Base-by-base conservation (phyloP, 2,113 vertebrate genomes). In the Hucho hucho region DNA sequence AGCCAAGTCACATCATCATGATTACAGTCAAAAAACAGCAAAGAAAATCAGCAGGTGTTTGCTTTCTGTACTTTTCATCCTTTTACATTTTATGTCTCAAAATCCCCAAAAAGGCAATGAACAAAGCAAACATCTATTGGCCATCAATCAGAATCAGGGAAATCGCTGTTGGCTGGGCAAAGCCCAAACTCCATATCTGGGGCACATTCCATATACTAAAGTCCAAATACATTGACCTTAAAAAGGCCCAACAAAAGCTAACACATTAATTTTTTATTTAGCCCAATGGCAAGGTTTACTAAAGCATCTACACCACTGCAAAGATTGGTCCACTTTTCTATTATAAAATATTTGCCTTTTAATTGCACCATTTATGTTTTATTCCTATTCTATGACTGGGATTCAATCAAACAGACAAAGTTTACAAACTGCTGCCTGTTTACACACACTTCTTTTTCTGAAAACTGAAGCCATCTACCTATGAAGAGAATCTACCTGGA, bases 161-260 rank as follows among this genome's bases (percentile, higher is more conserved):
- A 53, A 77, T 85, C 78, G 81, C 58, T 81, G 75, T 61, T 78
- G 28, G 0, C 22, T 14, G 49, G 26, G 29, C 7, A 11, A 49
- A 11, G 1, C 65, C 56, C 14, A 18, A 56, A 43, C 76, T 74
- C 67, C 68, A 71, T 47, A 46, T 29, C n/a, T 70, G 4, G 53
- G 24, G 3, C 24, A 76, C 83, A 82, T 84, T 87, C 86, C 86
- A 75, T 46, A 64, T 9, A 3, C n/a, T 73, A 78, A 61, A 49
- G 64, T 11, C n/a, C 11, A 7, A 79, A 73, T 56, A 61, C 79
- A 28, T 24, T 1, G 24, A 63, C 32, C 71, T 73, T 64, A 73
- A 43, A 63, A 73, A 66, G 69, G 78, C 75, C 58, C 81, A 72
- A 75, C 56, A 66, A 80, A 53, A 53, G 4, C 12, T 13, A 53